Percentiles rank a stretch among this genome's conserved stretches.
phyloP scores from a whole-genome alignment of 2,797 vertebrate genomes.

The Gephyroberyx darwinii region DNA sequence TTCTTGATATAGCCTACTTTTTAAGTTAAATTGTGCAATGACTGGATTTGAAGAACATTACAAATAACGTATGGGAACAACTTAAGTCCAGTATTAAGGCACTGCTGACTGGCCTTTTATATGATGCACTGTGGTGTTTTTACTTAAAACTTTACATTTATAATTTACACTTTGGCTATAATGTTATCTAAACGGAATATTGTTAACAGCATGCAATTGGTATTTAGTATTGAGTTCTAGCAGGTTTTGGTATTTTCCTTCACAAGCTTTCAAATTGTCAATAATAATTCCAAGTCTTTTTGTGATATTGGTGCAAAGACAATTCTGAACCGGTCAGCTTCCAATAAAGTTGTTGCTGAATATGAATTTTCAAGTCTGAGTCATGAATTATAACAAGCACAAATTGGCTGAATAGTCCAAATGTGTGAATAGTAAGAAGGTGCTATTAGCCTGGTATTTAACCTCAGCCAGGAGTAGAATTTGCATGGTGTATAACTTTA shows the following conservation, averaged over 20 bases:
- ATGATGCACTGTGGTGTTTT: constrained; percentile 35
- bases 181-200: constrained; percentile 23
- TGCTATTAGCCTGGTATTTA: too few species aligned
- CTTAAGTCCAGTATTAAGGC: constrained; percentile 37
- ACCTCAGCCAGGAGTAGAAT: too few species aligned
- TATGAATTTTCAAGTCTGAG: not conserved
- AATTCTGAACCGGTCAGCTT: constrained; percentile 16
- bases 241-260: not conserved
- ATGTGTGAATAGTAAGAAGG: not conserved
- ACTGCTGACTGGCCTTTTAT: constrained; percentile 36
- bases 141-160: not conserved
- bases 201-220: not conserved
- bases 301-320: constrained; percentile 9
- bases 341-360: constrained; percentile 65
- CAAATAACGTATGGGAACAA: constrained; percentile 28
- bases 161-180: constrained; percentile 6
- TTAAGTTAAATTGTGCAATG: constrained; percentile 23
- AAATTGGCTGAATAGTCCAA: not conserved
- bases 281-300: constrained; percentile 47
- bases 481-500: too few species aligned
- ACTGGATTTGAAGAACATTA: constrained; percentile 39
- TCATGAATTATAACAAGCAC: constrained; percentile 19
- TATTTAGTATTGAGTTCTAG: constrained; percentile 10
- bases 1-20: constrained; percentile 52
- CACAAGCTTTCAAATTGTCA: not conserved